Percentiles rank a stretch among this genome's conserved stretches.
Evolutionary conservation across 1,140 invertebrate species (phyloP).

Genomic region (Tribolium madens): DNA sequence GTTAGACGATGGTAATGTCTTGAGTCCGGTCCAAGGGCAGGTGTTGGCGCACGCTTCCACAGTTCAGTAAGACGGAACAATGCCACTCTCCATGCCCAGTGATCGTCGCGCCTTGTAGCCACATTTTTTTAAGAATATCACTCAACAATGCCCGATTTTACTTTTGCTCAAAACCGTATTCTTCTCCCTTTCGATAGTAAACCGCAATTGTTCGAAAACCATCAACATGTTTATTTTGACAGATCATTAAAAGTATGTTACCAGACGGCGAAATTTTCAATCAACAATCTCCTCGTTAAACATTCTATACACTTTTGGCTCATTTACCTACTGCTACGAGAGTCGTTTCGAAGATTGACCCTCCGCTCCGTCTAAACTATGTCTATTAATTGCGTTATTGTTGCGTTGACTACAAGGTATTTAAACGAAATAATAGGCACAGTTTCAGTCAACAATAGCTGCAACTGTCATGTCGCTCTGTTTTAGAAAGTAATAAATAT

Average conservation of each 20-base stretch:
- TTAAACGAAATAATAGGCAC: slow-evolving; percentile 34
- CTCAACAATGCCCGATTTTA: slow-evolving; percentile 57
- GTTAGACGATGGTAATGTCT: slow-evolving; percentile 51
- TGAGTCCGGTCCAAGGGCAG: slow-evolving; percentile 52
- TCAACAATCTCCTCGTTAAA: neutral
- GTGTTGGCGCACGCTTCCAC: slow-evolving; percentile 61
- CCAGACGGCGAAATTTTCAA: neutral
- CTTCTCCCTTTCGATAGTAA: slow-evolving; percentile 10
- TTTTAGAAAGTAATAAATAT: slow-evolving; percentile 38
- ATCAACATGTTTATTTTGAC: slow-evolving; percentile 2
- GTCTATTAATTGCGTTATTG: slow-evolving; percentile 31
- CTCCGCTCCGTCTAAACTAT: neutral
- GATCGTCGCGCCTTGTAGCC: slow-evolving; percentile 61
- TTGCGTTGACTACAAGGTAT: slow-evolving; percentile 31
- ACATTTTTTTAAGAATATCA: slow-evolving; percentile 58
- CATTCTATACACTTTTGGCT: neutral
- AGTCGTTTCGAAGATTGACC: neutral
- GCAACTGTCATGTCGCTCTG: slow-evolving; percentile 25
- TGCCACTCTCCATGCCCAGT: slow-evolving; percentile 61
- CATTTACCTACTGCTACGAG: neutral
- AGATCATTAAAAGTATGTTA: slow-evolving; percentile 7
- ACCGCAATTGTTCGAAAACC: slow-evolving; percentile 17
- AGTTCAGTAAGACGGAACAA: slow-evolving; percentile 63
- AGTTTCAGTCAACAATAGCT: slow-evolving; percentile 31
- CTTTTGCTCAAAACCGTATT: slow-evolving; percentile 42